phyloP scores from a whole-genome alignment of 2,888 invertebrate species.

The Torymus tubicola region DNA sequence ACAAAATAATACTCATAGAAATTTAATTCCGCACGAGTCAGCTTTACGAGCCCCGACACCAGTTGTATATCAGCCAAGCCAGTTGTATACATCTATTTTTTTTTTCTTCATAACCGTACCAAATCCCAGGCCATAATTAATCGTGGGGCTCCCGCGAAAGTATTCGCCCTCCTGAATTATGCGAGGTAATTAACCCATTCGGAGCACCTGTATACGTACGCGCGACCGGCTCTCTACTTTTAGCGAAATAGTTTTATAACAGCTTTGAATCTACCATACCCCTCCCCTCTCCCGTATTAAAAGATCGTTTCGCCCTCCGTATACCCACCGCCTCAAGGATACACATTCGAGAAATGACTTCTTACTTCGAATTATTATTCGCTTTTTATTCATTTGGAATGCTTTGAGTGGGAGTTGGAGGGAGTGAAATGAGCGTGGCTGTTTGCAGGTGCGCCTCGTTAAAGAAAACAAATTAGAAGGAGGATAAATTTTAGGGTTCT shows the following conservation, averaged over 20 bases:
- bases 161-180: conserved; percentile 55
- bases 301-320: conserved; percentile 35
- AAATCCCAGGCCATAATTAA: conserved; percentile 55
- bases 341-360: conserved; percentile 19
- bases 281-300: conserved; percentile 32
- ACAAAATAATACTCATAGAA: no score
- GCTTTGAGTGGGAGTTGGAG: background rate
- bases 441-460: no score
- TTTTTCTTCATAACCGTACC: background rate
- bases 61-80: no score
- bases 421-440: no score
- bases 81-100: no score
- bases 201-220: conserved; percentile 58
- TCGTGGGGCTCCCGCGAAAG: conserved; percentile 36
- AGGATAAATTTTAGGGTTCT: no score
- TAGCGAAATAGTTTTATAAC: conserved; percentile 54
- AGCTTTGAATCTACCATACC: conserved; percentile 42
- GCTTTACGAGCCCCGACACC: no score
- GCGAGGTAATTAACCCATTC: conserved; percentile 59
- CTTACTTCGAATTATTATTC: conserved; percentile 31
- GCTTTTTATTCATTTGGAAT: background rate
- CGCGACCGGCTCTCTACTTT: conserved; percentile 35
- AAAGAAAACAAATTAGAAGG: no score
- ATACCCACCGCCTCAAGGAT: conserved; percentile 7
- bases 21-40: no score